These are phyloP conservation scores for Nudaria mundana DNA, from an alignment of 2,888 invertebrate genomes.

Conservation along the genomic window DNA sequence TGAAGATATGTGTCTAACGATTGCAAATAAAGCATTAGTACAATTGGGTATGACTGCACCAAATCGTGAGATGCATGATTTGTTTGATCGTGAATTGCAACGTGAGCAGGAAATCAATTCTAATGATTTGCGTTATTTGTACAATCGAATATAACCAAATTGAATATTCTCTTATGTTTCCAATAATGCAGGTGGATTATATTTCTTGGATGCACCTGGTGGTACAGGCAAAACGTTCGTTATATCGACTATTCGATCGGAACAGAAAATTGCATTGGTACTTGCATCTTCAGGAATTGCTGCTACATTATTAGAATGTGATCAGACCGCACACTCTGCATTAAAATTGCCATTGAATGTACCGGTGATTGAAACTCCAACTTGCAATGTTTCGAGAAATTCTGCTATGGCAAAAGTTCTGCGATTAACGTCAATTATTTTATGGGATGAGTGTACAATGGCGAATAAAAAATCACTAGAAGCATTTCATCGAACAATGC, in stretches of 20 bases:
- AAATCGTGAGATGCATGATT: conserved; percentile 17
- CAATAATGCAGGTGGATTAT: no score
- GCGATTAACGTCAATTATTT: conserved; percentile 22
- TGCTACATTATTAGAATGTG: neutral
- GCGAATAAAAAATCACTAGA: conserved; percentile 32
- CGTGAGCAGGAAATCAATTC: no score
- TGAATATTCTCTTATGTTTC: no score
- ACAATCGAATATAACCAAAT: no score
- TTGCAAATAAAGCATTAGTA: no score
- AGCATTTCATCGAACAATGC: conserved; percentile 31
- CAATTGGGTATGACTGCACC: conserved; percentile 2
- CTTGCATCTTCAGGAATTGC: neutral
- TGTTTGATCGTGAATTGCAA: conserved; percentile 1
- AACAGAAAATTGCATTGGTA: neutral
- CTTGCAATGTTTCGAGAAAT: conserved; percentile 5
- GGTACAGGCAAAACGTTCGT: no score
- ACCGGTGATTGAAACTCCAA: conserved; percentile 19
- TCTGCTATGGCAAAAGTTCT: conserved; percentile 18
- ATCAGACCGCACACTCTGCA: conserved; percentile 6
- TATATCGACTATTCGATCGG: no score
- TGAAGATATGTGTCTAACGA: no score
- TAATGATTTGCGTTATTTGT: no score
- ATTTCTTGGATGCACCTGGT: no score
- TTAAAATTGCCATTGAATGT: conserved; percentile 24
- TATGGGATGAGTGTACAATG: conserved; percentile 35